phyloP scores from a whole-genome alignment of 2,113 vertebrate species.

The Cheilinus undulatus region DNA sequence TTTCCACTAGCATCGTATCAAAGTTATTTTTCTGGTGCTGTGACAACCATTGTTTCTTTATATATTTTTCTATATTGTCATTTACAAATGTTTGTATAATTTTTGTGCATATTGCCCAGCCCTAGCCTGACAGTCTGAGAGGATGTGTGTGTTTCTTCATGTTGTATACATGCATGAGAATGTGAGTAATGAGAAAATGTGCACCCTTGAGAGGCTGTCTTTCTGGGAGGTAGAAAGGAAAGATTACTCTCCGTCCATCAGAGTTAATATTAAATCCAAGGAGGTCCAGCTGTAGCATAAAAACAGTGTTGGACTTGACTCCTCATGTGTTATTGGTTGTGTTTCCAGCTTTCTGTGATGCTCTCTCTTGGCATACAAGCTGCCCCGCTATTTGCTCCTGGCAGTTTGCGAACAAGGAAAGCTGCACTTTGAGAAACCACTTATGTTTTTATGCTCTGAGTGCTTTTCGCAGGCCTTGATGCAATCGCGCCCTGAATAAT shows the following conservation, averaged over 20 bases:
- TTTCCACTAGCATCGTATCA: no score
- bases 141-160: background rate
- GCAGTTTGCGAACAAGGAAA: constrained; percentile 27
- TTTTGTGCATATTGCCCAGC: constrained; percentile 17
- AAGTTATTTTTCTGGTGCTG: no score
- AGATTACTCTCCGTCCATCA: constrained; percentile 10
- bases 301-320: background rate
- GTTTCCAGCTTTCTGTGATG: constrained; percentile 17
- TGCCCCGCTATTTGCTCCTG: constrained; percentile 39
- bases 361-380: constrained; percentile 20
- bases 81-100: no score
- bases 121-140: constrained; percentile 18
- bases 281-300: constrained; percentile 22
- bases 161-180: background rate
- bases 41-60: no score
- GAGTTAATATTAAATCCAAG: constrained; percentile 4
- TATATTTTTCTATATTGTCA: no score
- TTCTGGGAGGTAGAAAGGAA: constrained; percentile 35
- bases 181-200: constrained; percentile 20
- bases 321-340: background rate
- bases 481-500: background rate
- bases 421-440: constrained; percentile 36
- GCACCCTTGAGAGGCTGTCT: constrained; percentile 10
- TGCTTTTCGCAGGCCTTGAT: constrained; percentile 9
- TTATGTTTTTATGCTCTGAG: constrained; percentile 34